phyloP scores from a whole-genome alignment of 2,113 vertebrate genomes.

The Tenebrosternarchus preto region DNA sequence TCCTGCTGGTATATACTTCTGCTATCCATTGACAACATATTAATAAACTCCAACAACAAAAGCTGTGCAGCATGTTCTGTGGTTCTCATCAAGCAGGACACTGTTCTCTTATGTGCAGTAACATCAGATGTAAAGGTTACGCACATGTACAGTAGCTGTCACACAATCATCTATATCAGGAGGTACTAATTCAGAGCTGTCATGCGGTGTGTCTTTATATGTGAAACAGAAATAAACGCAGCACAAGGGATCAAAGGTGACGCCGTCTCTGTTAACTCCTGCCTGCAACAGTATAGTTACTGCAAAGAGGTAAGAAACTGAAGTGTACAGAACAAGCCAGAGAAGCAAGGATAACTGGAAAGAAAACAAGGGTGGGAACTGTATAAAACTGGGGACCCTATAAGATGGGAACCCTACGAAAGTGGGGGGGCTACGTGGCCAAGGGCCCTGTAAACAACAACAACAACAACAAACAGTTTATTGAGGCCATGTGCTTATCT shows the following conservation, averaged over 20 bases:
- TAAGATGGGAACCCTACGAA: no score
- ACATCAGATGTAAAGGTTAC: background rate
- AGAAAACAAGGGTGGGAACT: no score
- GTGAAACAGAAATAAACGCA: background rate
- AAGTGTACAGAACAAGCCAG: no score
- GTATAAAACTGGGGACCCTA: no score
- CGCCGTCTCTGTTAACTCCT: background rate
- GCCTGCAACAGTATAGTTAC: no score
- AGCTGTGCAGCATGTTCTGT: background rate
- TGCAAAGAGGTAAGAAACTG: no score
- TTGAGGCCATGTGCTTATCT: no score
- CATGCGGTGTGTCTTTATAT: background rate
- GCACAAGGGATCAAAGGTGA: background rate
- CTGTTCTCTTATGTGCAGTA: slow-evolving; percentile 7
- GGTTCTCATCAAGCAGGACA: background rate
- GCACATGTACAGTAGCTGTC: background rate
- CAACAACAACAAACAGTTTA: no score
- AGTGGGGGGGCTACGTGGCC: no score
- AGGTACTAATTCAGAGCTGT: background rate
- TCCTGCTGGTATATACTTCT: background rate
- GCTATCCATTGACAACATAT: background rate
- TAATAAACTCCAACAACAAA: slow-evolving; percentile 12
- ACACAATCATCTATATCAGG: background rate
- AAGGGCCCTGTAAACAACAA: no score
- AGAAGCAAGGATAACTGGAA: no score